Conservation (phyloP, 2,113 vertebrate species). For the Pygathrix nemaeus region DNA sequence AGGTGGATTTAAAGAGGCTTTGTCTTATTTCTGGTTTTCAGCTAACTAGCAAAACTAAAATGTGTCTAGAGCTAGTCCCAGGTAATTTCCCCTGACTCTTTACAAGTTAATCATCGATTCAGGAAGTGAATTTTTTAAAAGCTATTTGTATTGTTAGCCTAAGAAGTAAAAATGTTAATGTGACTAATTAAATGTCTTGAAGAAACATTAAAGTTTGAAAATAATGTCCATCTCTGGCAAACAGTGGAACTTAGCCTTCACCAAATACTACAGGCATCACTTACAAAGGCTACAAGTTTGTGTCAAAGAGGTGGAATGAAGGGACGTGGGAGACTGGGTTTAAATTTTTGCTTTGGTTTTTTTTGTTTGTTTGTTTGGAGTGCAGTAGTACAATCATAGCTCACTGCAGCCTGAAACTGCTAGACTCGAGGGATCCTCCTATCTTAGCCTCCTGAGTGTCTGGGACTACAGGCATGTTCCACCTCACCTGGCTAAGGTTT, state of each 20-base stretch:
- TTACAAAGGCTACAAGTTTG: accelerated
- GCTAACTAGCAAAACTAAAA: not conserved
- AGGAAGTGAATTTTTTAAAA: not conserved
- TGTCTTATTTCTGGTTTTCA: not conserved
- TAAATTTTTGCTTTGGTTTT: not conserved
- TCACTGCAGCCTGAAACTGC: no score
- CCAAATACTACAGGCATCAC: not conserved
- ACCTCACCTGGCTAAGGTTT: no score
- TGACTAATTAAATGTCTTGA: not conserved
- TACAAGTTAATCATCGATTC: not conserved
- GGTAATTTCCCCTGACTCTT: not conserved
- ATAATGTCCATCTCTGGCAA: not conserved
- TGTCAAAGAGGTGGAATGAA: not conserved
- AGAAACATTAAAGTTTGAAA: not conserved
- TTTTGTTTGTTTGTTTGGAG: no score
- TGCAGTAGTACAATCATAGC: no score
- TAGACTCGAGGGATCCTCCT: no score
- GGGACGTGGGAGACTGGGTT: not conserved
- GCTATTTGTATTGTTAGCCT: not conserved
- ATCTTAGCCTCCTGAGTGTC: no score
- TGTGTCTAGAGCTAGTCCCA: not conserved
- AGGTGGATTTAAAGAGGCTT: not conserved
- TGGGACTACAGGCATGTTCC: no score
- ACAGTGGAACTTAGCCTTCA: not conserved
- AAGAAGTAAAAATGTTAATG: not conserved